A percentile compares a stretch with the other conserved stretches of the same genome.
Evolutionary conservation across 2,113 vertebrate genomes (phyloP).

Genomic region (Brienomyrus brachyistius): DNA sequence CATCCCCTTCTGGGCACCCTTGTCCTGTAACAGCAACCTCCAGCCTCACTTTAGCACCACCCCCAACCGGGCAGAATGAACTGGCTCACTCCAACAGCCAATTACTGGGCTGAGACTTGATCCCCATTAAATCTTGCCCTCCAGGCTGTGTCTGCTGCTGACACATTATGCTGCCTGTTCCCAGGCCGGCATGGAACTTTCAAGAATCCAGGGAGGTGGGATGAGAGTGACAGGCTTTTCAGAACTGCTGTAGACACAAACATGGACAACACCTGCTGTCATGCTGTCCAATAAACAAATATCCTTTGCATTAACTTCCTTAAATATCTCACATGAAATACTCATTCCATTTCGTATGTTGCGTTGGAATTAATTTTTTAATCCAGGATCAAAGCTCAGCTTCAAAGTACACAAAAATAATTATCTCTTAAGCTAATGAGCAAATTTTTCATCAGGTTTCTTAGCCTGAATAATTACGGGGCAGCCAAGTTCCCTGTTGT

Average conservation of each 20-base stretch:
- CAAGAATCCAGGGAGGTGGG: not conserved
- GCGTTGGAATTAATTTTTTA: not conserved
- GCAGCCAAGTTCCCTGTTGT: not conserved
- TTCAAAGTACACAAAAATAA: not conserved
- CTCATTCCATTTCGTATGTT: not conserved
- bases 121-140: slow-evolving; percentile 10
- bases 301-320: not conserved
- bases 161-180: not conserved
- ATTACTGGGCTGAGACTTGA: not conserved
- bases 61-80: not conserved
- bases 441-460: not conserved
- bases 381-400: not conserved
- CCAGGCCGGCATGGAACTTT: not conserved
- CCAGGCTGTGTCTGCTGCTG: not conserved
- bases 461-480: not conserved
- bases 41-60: not conserved
- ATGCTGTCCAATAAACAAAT: not conserved
- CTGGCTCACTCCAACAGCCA: not conserved
- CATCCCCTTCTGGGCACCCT: not conserved
- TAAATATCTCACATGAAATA: not conserved
- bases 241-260: not conserved
- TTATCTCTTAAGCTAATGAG: not conserved
- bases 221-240: not conserved
- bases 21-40: not conserved
- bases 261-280: not conserved